Evolutionary conservation across 2,888 invertebrate genomes (phyloP), one percentile per base, ranked within the genome.

Genomic region (Drosophila subquinaria): DNA sequence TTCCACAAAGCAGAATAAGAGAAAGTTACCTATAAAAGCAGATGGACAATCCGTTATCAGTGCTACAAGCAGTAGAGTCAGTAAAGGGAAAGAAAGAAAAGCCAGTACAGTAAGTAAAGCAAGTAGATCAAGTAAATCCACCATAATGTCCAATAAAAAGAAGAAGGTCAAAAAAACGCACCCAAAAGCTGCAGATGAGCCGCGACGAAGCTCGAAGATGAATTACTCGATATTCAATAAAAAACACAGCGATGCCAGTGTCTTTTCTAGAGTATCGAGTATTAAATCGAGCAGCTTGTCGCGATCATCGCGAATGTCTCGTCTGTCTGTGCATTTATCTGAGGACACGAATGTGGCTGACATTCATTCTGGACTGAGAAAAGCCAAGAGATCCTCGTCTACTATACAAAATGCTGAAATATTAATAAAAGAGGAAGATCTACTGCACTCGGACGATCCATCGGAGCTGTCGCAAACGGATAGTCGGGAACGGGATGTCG

Each of bases 401-500:
- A 2, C n/a, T n/a, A 3, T 8, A 3, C 5, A 2, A 9, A 4
- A 13, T 20, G 11, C 3, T 1, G 20, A 9, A 36, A 9, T 4
- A 6, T 3, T 13, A n/a, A 3, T 3, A 15, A 11, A 27, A 30
- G 27, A 43, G 11, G n/a, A 56, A n/a, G n/a, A 11, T 1, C n/a
- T 33, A 10, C 4, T 42, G 1, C 42, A 42, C 17, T 17, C 9
- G 11, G 42, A 55, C 13, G 17, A 42, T 0, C 2, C 6, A 11
- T 40, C 53, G 3, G 53, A 53, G 1, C 2, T 15, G 13, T 53
- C 55, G 10, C 2, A 0, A 11, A 2, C 10, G 0, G 13, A 5
- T 2, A 10, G 20, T 0, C 20, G 3, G 20, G n/a, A n/a, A 0
- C 11, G 5, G 0, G n/a, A 15, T 0, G 9, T 5, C 27, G 27